Base-by-base conservation (phyloP, 2,797 vertebrate genomes). In the Amniataba percoides region DNA sequence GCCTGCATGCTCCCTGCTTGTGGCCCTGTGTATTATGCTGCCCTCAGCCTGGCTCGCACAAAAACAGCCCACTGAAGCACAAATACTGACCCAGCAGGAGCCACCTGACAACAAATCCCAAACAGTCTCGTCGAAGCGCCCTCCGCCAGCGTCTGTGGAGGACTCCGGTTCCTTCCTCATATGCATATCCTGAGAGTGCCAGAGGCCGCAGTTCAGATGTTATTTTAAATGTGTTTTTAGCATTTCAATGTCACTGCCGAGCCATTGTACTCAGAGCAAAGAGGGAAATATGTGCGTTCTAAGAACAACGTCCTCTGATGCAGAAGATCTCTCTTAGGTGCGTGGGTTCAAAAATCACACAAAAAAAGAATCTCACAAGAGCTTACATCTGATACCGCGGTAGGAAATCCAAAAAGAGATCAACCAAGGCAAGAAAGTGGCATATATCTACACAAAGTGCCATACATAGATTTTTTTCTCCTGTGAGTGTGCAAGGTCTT, bases 61-160 rank as follows among this genome's bases (percentile, higher is more conserved):
- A 89, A 85, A 88, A 81, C 68, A 79, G 81, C 49, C 63, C 73
- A 81, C 73, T 70, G 78, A 82, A 81, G 81, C 80, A 87, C 85
- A 83, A 88, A 83, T 42, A 81, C 77, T 66, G 71, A 82, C 82
- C 80, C 80, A 80, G 77, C 88, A 88, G 75, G 84, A 90, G 85
- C 73, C 18, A 52, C 72, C 77, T 68, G 64, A 80, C 77, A 74
- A 75, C 66, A 78, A 80, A 78, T 71, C 77, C 73, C 71, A 31
- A 39, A 68, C 75, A 69, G 36, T 7, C 57, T 62, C 1, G 10
- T 55, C 13, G 48, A 77, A 65, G 61, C 5, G 3, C 56, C 74
- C 61, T 60, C 60, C 40, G 12, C 52, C 31, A 12, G 25, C 40
- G 31, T 72, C 74, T 76, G 45, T 10, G 11, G 53, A 74, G 18